phyloP scores from a whole-genome alignment of 2,797 vertebrate genomes.

The Pangasius sanitwongsei region DNA sequence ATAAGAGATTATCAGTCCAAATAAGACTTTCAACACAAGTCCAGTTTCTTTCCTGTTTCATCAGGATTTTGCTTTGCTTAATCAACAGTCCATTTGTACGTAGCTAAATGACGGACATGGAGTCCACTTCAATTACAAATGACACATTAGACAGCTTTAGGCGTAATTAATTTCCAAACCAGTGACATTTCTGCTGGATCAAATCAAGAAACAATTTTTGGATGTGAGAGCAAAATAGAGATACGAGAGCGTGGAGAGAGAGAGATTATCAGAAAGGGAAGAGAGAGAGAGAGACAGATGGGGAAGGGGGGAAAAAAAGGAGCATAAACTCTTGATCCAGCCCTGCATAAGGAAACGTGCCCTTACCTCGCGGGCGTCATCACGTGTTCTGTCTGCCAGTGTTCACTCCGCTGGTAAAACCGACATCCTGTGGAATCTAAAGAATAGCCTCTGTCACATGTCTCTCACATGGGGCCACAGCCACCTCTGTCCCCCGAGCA shows the following conservation, averaged over 20 bases:
- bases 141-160: constrained; percentile 42
- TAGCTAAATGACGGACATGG: constrained; percentile 19
- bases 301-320: constrained; percentile 24
- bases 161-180: constrained; percentile 36
- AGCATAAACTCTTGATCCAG: constrained; percentile 59
- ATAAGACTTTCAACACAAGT: constrained; percentile 57
- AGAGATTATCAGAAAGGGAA: constrained; percentile 1
- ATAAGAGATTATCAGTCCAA: constrained; percentile 64
- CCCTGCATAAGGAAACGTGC: constrained; percentile 82
- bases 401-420: constrained; percentile 84
- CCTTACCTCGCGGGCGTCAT: constrained; percentile 89
- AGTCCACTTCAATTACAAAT: constrained; percentile 42
- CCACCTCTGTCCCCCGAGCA: constrained; percentile 54
- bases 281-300: constrained; percentile 30
- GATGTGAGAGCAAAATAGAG: constrained; percentile 33
- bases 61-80: constrained; percentile 28
- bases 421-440: constrained; percentile 92
- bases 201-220: constrained; percentile 42
- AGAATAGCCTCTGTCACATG: constrained; percentile 94
- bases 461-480: constrained; percentile 81
- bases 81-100: constrained; percentile 50
- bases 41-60: constrained; percentile 46
- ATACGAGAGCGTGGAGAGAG: not conserved
- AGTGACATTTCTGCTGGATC: constrained; percentile 48
- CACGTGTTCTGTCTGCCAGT: constrained; percentile 79